Percentiles rank a stretch among this genome's conserved stretches.
These are phyloP conservation scores for Aromia moschata DNA, from an alignment of 2,888 invertebrate genomes.

Conservation along the genomic window DNA sequence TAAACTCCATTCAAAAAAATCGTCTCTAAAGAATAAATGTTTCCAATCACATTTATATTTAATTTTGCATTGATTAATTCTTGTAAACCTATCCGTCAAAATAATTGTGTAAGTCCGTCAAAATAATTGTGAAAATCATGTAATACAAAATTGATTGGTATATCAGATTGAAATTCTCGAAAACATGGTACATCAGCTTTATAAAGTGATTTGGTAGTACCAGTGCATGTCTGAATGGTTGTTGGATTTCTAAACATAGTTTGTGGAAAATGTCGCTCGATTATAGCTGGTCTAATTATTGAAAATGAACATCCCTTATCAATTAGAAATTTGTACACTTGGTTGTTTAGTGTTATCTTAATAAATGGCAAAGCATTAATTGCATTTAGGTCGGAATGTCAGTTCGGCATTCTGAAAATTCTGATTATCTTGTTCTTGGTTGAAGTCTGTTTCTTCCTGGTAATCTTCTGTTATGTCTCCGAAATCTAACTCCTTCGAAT, in stretches of 20 bases:
- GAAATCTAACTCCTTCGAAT: no score
- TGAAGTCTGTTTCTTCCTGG: no score
- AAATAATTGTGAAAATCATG: neutral
- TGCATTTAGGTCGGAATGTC: no score
- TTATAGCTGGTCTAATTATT: neutral
- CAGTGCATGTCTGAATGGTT: neutral
- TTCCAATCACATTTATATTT: neutral
- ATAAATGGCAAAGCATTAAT: no score
- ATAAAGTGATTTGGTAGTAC: neutral
- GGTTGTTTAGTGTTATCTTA: no score
- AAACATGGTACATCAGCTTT: neutral
- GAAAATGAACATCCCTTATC: neutral
- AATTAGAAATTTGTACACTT: neutral
- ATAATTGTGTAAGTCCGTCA: no score
- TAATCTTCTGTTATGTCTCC: no score
- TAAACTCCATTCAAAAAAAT: neutral
- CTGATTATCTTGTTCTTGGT: no score
- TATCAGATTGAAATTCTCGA: neutral
- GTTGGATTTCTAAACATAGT: no score
- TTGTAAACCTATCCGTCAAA: no score
- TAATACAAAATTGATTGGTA: neutral
- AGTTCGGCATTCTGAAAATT: no score
- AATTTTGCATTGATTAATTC: neutral
- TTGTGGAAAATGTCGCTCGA: neutral
- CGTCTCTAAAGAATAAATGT: neutral